Evolutionary conservation across 2,797 vertebrate species (phyloP).

Genomic region (Lepidocolaptes lacrymiger): DNA sequence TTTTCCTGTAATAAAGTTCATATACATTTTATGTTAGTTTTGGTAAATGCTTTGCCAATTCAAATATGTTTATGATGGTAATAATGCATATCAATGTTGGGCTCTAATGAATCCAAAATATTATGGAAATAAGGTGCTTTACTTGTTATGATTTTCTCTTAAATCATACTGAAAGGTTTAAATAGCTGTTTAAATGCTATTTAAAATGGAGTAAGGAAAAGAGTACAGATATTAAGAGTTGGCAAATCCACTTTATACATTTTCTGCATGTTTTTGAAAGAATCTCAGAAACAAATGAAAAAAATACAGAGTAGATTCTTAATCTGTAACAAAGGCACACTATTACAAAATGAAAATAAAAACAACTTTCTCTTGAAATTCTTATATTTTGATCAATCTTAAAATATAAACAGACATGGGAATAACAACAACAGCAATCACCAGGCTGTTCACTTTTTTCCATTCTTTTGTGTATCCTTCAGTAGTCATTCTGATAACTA

Average conservation of each 20-base stretch:
- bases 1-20: neutral
- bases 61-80: neutral
- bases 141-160: neutral
- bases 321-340: neutral
- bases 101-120: neutral
- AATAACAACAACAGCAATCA: fast-evolving
- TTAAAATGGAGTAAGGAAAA: neutral
- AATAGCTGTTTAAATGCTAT: neutral
- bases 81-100: neutral
- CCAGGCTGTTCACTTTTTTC: neutral
- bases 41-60: neutral
- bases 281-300: neutral
- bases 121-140: neutral
- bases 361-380: neutral
- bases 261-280: neutral
- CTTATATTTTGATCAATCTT: neutral
- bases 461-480: neutral
- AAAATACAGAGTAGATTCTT: neutral
- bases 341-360: neutral
- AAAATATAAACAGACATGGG: neutral
- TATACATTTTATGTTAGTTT: neutral
- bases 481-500: neutral
- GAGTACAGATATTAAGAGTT: neutral
- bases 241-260: neutral
- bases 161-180: neutral